These are phyloP conservation scores for Struthidea cinerea DNA, from an alignment of 2,113 vertebrate species.

Conservation along the genomic window DNA sequence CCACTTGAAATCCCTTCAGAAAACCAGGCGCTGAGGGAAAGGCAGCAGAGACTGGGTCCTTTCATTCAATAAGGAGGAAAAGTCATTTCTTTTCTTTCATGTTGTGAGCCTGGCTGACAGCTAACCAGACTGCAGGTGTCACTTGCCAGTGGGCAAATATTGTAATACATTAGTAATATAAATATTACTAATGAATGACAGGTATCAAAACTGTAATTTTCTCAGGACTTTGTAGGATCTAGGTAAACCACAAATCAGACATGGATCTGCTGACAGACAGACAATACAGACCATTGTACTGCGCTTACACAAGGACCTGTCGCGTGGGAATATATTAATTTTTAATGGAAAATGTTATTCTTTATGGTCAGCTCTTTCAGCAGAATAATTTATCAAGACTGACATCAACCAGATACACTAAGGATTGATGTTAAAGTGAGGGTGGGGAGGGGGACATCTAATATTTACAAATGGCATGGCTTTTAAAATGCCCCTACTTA, in stretches of 20 bases:
- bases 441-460: background rate
- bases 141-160: background rate
- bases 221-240: background rate
- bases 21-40: background rate
- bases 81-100: background rate
- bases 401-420: background rate
- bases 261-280: background rate
- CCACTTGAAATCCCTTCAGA: background rate
- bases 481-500: slow-evolving; percentile 12
- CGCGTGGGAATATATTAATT: slow-evolving; percentile 28
- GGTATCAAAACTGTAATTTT: slow-evolving; percentile 11
- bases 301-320: background rate
- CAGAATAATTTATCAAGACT: slow-evolving; percentile 19
- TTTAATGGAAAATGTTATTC: slow-evolving; percentile 38
- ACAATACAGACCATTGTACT: slow-evolving; percentile 2
- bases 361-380: slow-evolving; percentile 21
- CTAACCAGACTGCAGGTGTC: background rate
- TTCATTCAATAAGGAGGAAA: background rate
- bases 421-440: background rate
- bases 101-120: background rate
- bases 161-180: background rate
- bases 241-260: slow-evolving; percentile 6
- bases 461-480: background rate
- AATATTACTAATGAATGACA: slow-evolving; percentile 11
- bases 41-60: background rate